Conservation (phyloP, 1,140 invertebrate species). For the Zaprionus camerounensis region DNA sequence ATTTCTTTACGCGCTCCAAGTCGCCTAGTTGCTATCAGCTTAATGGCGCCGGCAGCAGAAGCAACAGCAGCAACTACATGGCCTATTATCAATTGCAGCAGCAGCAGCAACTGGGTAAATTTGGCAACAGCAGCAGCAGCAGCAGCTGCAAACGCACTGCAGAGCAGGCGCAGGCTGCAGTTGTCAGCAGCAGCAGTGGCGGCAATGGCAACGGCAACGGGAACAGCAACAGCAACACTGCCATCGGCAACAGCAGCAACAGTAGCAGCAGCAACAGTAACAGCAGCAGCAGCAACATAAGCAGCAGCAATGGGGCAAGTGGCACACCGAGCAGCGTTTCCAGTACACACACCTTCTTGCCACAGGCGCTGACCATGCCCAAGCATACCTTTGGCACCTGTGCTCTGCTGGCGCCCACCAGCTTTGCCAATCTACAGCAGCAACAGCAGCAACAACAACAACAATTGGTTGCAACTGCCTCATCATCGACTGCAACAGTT, state of each 20-base stretch:
- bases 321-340: constrained; percentile 32
- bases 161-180: too few species aligned
- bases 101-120: constrained; percentile 56
- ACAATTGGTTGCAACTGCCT: constrained; percentile 36
- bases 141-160: constrained; percentile 48
- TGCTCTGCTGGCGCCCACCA: constrained; percentile 72
- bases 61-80: constrained; percentile 33
- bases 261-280: constrained; percentile 49
- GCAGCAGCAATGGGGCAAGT: constrained; percentile 36
- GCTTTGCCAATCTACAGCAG: constrained; percentile 66
- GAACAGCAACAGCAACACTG: too few species aligned
- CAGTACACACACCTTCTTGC: constrained; percentile 40
- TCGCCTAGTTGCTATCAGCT: constrained; percentile 28
- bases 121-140: constrained; percentile 61
- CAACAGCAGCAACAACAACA: constrained; percentile 46
- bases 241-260: constrained; percentile 47
- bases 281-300: constrained; percentile 25
- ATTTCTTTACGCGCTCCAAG: constrained; percentile 46
- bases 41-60: constrained; percentile 29
- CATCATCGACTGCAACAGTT: constrained; percentile 22
- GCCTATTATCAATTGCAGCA: constrained; percentile 51
- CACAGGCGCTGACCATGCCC: constrained; percentile 59
- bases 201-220: too few species aligned
- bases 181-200: too few species aligned
- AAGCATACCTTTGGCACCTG: constrained; percentile 83